Evolutionary conservation across 2,797 vertebrate genomes (phyloP).

Genomic region (Synanceia verrucosa): DNA sequence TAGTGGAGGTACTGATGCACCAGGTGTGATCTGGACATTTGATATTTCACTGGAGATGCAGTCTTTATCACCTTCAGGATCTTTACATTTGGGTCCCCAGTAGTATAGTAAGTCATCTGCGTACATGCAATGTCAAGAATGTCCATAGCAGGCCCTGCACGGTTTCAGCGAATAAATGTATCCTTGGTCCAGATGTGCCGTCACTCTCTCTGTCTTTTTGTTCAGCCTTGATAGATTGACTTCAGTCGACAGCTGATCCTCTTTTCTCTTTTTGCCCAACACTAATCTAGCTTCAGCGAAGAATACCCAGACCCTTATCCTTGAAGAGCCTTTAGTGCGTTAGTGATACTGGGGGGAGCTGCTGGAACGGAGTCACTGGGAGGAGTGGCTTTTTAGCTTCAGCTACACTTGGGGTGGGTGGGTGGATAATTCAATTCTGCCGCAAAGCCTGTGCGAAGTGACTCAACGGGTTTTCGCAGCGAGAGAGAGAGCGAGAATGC

Average conservation of each 20-base stretch:
- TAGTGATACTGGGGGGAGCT: constrained; percentile 49
- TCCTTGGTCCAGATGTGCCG: constrained; percentile 3
- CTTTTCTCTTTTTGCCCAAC: constrained; percentile 17
- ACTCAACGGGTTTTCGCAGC: constrained; percentile 64
- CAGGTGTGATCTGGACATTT: not conserved
- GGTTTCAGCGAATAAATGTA: constrained; percentile 11
- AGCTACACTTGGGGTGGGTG: constrained; percentile 57
- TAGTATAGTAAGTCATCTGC: constrained; percentile 16
- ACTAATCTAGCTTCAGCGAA: constrained; percentile 37
- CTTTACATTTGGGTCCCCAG: not conserved
- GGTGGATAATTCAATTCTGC: constrained; percentile 71
- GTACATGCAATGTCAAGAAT: not conserved
- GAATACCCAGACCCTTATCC: constrained; percentile 28
- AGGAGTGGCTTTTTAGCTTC: constrained; percentile 51
- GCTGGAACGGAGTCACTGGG: constrained; percentile 42
- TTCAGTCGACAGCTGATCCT: constrained; percentile 28
- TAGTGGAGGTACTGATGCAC: not conserved
- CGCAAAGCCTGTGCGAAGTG: constrained; percentile 63
- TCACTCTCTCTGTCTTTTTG: constrained; percentile 1
- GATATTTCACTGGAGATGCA: not conserved
- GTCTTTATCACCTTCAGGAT: not conserved
- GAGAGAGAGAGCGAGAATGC: constrained; percentile 26
- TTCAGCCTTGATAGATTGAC: constrained; percentile 8
- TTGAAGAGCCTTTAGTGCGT: constrained; percentile 49
- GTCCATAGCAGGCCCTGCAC: not conserved